Evolutionary conservation across 2,113 vertebrate species (phyloP).

Genomic region (Eonycteris spelaea): DNA sequence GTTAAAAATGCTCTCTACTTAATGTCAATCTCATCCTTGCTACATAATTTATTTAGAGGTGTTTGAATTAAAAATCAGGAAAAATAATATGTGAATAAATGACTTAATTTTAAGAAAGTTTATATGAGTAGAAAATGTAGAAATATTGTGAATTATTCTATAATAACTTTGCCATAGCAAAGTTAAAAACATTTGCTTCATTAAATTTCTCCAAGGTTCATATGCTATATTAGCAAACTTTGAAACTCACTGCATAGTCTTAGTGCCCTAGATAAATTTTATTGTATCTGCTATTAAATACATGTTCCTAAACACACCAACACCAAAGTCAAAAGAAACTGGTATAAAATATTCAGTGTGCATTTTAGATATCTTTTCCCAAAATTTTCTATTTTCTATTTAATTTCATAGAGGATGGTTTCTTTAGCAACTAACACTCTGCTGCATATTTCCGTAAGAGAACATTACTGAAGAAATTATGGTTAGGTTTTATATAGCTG

Average conservation of each 20-base stretch:
- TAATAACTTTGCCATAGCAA: not conserved
- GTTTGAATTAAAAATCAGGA: not conserved
- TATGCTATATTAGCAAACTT: not conserved
- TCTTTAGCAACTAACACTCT: slow-evolving; percentile 16
- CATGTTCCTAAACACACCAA: not conserved
- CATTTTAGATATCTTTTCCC: not conserved
- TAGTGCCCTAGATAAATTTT: not conserved
- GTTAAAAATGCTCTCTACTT: not conserved
- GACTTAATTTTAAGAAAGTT: not conserved
- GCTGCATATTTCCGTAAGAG: not conserved
- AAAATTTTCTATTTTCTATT: not conserved
- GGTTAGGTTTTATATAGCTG: not conserved
- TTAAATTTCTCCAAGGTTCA: not conserved
- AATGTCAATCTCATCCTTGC: not conserved
- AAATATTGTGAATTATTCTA: not conserved
- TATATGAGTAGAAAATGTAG: not conserved
- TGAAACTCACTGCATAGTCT: not conserved
- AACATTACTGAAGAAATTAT: not conserved
- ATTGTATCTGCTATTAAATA: not conserved
- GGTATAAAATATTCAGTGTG: not conserved
- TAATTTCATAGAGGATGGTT: not conserved
- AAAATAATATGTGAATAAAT: not conserved
- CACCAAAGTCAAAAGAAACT: not conserved
- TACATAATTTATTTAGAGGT: not conserved
- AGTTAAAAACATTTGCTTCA: not conserved